Evolutionary conservation across 1,140 invertebrate genomes (phyloP), one percentile per base, ranked within the genome.

Genomic region (Stenopsyche tienmushanensis): DNA sequence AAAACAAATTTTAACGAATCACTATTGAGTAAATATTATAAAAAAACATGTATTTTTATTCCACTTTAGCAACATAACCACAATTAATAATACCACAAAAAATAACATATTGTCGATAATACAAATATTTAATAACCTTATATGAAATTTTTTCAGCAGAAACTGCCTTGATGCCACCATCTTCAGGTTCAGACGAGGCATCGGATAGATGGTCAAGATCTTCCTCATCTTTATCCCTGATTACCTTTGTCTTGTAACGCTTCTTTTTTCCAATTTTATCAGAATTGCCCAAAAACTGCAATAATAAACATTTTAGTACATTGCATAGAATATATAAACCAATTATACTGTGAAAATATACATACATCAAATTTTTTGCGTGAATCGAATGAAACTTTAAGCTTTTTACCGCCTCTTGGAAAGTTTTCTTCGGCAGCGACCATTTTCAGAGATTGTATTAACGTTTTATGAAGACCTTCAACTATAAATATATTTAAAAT

Each of bases 331-430:
- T n/a, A n/a, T n/a, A 23, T 8, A 58, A 5, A 10, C 8, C 26
- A 24, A 17, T 24, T 62, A 49, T 57, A 58, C 15, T 34, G 21
- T 8, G 59, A 41, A 45, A 21, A 50, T 25, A 64, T 60, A 78
- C 75, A 77, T 74, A 83, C 82, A 65, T 80, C 76, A 67, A 73
- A 75, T 66, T 74, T 77, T 71, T 78, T 77, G 57, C 76, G 75
- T 64, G 80, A 75, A 69, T 76, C 72, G 65, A 73, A 75, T 23
- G 72, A 67, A 9, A 74, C 78, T 39, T 59, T 65, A 3, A 77
- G 76, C 65, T 81, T 80, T 72, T 77, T 81, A n/a, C 82, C 80
- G 23, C 82, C 82, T 71, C 82, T 74, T 17, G 82, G 82, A 73
- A 83, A 83, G 67, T 78, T 79, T 71, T 80, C 76, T 60, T 81